Evolutionary conservation across 2,113 vertebrate species (phyloP).

Genomic region (Heteronetta atricapilla): DNA sequence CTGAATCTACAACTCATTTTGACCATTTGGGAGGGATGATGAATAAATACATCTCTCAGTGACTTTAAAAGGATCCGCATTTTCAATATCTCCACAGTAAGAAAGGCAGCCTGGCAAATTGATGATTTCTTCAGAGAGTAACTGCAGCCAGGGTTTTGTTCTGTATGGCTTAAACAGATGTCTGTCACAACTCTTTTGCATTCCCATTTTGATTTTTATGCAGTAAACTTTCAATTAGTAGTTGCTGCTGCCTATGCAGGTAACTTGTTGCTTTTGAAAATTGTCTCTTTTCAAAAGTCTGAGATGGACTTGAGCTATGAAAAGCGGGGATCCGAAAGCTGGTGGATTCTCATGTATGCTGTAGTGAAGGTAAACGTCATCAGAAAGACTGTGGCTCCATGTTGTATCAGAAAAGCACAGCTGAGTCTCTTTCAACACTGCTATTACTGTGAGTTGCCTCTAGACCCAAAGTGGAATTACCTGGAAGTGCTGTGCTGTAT

Average conservation of each 20-base stretch:
- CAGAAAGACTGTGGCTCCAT: background rate
- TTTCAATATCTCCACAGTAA: background rate
- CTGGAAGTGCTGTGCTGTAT: background rate
- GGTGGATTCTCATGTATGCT: background rate
- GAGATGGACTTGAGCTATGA: background rate
- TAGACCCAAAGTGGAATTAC: background rate
- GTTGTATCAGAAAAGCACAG: fast-evolving
- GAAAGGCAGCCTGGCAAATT: conserved; percentile 15
- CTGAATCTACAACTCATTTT: conserved; percentile 13
- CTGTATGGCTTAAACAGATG: conserved; percentile 24
- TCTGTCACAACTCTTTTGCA: conserved; percentile 3
- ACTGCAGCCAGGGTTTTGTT: conserved; percentile 12
- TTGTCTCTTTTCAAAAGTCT: background rate
- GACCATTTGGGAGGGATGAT: background rate
- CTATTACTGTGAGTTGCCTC: background rate
- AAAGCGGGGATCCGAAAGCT: background rate
- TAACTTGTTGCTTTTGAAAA: conserved; percentile 12
- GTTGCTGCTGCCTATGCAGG: conserved; percentile 21
- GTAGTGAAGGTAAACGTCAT: background rate
- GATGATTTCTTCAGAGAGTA: background rate
- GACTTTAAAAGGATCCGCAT: conserved; percentile 11
- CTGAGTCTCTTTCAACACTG: background rate
- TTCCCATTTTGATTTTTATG: conserved; percentile 21
- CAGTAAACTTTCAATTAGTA: background rate
- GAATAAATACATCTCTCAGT: background rate